Percentiles rank a stretch among this genome's conserved stretches.
Conservation (phyloP, 2,888 invertebrate species). For the Leucophenga maculata region DNA sequence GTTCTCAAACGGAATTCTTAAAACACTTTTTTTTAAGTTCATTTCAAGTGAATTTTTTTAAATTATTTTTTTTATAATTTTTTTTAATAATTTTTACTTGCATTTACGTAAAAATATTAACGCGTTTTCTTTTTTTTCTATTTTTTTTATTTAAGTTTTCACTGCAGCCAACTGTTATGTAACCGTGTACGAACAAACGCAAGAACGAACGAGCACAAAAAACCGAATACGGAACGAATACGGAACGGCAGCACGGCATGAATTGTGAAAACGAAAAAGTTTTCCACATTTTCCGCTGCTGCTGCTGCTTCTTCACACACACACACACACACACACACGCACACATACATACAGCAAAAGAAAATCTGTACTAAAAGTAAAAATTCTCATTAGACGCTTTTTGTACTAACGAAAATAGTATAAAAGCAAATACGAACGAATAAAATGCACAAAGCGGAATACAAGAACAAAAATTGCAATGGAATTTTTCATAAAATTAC, state of each 20-base stretch:
- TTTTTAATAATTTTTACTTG: slow-evolving; percentile 15
- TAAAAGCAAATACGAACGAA: too few relatives aligned
- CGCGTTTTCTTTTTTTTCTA: slow-evolving; percentile 37
- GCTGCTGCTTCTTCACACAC: not conserved
- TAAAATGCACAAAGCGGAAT: not conserved
- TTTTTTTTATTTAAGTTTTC: slow-evolving; percentile 39
- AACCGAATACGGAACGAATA: not conserved
- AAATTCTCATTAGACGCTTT: too few relatives aligned
- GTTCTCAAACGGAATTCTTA: not conserved
- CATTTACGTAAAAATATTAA: slow-evolving; percentile 51
- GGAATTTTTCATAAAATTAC: too few relatives aligned
- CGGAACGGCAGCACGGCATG: too few relatives aligned
- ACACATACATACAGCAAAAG: not conserved
- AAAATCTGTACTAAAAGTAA: too few relatives aligned
- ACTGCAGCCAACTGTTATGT: slow-evolving; percentile 66
- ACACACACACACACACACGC: not conserved
- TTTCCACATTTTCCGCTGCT: slow-evolving; percentile 2
- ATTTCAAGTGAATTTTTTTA: not conserved
- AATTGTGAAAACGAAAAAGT: not conserved
- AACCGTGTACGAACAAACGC: slow-evolving; percentile 50
- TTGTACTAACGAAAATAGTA: too few relatives aligned
- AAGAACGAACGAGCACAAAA: slow-evolving; percentile 20
- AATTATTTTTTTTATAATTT: slow-evolving; percentile 34
- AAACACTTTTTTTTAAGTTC: not conserved
- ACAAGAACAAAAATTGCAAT: not conserved